phyloP scores from a whole-genome alignment of 2,113 vertebrate genomes.

The Misgurnus mizolepis region DNA sequence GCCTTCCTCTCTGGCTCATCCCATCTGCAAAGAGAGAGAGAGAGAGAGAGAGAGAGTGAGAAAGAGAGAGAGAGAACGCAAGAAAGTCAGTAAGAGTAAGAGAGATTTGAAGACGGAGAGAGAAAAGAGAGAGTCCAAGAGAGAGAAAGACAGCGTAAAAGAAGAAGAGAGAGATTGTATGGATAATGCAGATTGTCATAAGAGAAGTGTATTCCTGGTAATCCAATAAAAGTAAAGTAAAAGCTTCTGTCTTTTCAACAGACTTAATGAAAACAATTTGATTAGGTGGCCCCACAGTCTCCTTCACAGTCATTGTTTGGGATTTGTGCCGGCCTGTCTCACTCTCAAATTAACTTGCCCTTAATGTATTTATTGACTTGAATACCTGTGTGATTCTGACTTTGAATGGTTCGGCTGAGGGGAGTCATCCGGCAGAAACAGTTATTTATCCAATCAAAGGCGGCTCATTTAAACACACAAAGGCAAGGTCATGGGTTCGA shows the following conservation, averaged over 20 bases:
- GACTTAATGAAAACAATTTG: constrained; percentile 66
- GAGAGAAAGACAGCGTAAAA: constrained; percentile 36
- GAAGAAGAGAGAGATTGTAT: constrained; percentile 61
- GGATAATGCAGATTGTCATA: constrained; percentile 69
- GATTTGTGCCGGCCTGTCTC: constrained; percentile 59
- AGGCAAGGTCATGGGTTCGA: constrained; percentile 7
- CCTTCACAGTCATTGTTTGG: constrained; percentile 59
- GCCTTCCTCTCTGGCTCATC: constrained; percentile 58
- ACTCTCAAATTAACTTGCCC: constrained; percentile 51
- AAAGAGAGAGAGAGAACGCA: constrained; percentile 18
- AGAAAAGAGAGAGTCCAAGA: not conserved
- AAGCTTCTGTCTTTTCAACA: constrained; percentile 63
- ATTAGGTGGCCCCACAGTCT: constrained; percentile 57
- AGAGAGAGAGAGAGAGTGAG: constrained; percentile 10
- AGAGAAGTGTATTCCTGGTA: constrained; percentile 64
- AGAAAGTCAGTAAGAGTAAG: constrained; percentile 36
- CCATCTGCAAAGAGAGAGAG: constrained; percentile 57
- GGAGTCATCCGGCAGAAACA: not conserved
- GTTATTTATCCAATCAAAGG: not conserved
- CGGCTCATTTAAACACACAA: not conserved
- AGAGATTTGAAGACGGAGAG: not conserved
- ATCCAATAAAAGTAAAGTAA: constrained; percentile 63
- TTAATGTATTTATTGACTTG: constrained; percentile 50
- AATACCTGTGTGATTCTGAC: constrained; percentile 27
- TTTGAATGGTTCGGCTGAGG: not conserved